Conservation (phyloP, 1,140 invertebrate species). For the Zaprionus ghesquierei region DNA sequence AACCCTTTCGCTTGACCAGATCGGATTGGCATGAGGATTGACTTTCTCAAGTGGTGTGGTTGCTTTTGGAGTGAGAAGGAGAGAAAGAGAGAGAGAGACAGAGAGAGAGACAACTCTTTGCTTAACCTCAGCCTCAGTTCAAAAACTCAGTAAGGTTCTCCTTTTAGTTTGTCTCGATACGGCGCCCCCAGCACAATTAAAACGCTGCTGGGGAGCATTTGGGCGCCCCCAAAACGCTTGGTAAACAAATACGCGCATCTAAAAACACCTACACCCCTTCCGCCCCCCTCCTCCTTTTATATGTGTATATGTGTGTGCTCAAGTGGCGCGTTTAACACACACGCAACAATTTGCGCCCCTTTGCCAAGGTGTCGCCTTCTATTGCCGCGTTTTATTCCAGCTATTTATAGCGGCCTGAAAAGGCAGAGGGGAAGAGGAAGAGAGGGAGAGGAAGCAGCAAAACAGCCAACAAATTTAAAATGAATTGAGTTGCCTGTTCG, state of each 20-base stretch:
- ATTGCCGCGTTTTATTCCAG: slow-evolving; percentile 55
- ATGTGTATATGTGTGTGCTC: slow-evolving; percentile 29
- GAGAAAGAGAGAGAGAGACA: no score
- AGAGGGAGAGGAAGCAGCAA: slow-evolving; percentile 17
- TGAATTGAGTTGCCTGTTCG: slow-evolving; percentile 51
- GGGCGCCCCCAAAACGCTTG: background rate
- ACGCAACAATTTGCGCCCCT: slow-evolving; percentile 37
- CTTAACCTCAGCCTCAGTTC: background rate
- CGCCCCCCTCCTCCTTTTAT: background rate
- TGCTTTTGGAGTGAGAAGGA: slow-evolving; percentile 43
- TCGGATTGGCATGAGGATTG: slow-evolving; percentile 35
- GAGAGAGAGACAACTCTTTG: background rate
- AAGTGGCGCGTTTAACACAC: slow-evolving; percentile 52
- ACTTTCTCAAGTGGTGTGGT: no score
- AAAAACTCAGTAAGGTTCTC: background rate
- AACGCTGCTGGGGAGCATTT: slow-evolving; percentile 74
- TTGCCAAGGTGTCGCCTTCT: slow-evolving; percentile 71
- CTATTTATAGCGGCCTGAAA: slow-evolving; percentile 57
- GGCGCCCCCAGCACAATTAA: slow-evolving; percentile 39
- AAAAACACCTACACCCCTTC: slow-evolving; percentile 44
- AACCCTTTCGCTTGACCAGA: slow-evolving; percentile 61
- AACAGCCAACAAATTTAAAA: slow-evolving; percentile 52
- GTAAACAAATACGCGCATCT: slow-evolving; percentile 20
- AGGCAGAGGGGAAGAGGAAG: slow-evolving; percentile 29
- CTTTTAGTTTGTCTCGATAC: background rate